Evolutionary conservation across 2,888 invertebrate species (phyloP).

Genomic region (Myopa tessellatipennis): DNA sequence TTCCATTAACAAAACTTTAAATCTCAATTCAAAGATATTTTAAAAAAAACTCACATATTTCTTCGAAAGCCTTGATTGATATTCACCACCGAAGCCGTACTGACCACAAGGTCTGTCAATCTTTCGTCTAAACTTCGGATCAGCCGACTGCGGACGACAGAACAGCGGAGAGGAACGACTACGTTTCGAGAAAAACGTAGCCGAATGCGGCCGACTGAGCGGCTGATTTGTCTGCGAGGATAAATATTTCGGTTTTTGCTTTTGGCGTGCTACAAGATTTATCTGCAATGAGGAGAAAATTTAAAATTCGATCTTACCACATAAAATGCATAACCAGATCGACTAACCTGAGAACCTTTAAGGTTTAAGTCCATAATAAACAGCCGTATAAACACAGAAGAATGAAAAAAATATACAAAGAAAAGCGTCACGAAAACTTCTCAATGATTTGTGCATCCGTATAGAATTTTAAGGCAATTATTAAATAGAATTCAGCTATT

Average conservation of each 20-base stretch:
- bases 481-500: slow-evolving; percentile 33
- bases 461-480: not conserved
- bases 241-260: slow-evolving; percentile 62
- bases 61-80: slow-evolving; percentile 40
- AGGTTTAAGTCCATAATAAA: slow-evolving; percentile 68
- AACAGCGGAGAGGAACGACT: slow-evolving; percentile 60
- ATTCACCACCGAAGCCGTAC: slow-evolving; percentile 42
- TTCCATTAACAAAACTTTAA: slow-evolving; percentile 22
- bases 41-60: slow-evolving; percentile 46
- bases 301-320: too few relatives aligned
- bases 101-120: slow-evolving; percentile 48
- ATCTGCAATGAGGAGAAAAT: slow-evolving; percentile 54
- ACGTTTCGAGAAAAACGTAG: slow-evolving; percentile 61
- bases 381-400: not conserved
- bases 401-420: not conserved
- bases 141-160: slow-evolving; percentile 66
- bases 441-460: slow-evolving; percentile 15
- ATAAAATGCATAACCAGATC: not conserved
- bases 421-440: slow-evolving; percentile 1
- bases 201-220: slow-evolving; percentile 63
- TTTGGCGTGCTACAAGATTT: slow-evolving; percentile 66
- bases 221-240: slow-evolving; percentile 46
- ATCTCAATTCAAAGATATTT: not conserved
- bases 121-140: slow-evolving; percentile 60
- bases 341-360: slow-evolving; percentile 65